These are phyloP conservation scores for Pangasius djambal DNA, from an alignment of 2,797 vertebrate species.

Conservation along the genomic window DNA sequence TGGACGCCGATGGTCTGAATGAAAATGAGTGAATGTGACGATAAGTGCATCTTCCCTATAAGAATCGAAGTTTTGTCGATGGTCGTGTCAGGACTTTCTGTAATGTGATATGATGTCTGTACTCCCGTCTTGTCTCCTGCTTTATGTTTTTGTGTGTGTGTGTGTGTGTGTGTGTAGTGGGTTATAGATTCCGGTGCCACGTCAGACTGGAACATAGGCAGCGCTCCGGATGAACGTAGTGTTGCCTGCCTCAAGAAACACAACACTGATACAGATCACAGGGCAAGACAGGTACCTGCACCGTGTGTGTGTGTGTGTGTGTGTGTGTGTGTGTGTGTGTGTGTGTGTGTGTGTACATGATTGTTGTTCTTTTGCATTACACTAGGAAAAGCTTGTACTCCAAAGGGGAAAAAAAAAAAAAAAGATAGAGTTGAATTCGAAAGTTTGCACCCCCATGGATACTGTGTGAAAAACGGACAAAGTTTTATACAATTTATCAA, in stretches of 20 bases:
- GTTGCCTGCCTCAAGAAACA: slow-evolving; percentile 90
- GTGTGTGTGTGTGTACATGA: neutral
- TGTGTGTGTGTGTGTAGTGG: slow-evolving; percentile 85
- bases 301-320: neutral
- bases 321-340: neutral
- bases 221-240: slow-evolving; percentile 87
- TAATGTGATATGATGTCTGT: neutral
- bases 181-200: slow-evolving; percentile 94
- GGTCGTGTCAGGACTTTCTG: neutral
- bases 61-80: too few species aligned
- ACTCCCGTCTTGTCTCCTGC: slow-evolving; percentile 22
- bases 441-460: neutral
- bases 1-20: neutral
- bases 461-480: neutral
- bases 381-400: neutral
- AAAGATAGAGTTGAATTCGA: neutral
- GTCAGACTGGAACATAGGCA: slow-evolving; percentile 96
- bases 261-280: slow-evolving; percentile 90
- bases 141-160: slow-evolving; percentile 36
- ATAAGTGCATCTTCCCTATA: neutral
- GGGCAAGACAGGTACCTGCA: slow-evolving; percentile 89
- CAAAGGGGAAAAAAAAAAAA: neutral
- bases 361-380: neutral
- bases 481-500: neutral
- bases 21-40: neutral